These are phyloP conservation scores for Drosophila triauraria DNA, from an alignment of 1,140 invertebrate species.

Conservation along the genomic window DNA sequence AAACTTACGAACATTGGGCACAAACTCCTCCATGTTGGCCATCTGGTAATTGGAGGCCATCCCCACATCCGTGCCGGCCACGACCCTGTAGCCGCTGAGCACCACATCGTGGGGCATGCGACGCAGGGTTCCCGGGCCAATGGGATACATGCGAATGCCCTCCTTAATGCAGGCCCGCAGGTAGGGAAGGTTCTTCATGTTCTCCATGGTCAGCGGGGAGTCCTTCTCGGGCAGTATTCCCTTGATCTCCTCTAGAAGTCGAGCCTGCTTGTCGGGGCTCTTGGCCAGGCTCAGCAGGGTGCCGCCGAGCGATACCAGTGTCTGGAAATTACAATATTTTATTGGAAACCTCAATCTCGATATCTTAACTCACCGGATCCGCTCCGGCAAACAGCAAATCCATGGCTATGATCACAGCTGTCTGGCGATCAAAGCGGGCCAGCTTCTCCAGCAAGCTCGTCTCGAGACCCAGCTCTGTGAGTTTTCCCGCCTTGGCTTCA, in stretches of 20 bases:
- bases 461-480: constrained; percentile 46
- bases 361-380: constrained; percentile 67
- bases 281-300: constrained; percentile 86
- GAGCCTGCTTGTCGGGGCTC: constrained; percentile 88
- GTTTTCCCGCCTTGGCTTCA: constrained; percentile 30
- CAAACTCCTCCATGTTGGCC: constrained; percentile 85
- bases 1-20: constrained; percentile 86
- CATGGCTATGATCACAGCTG: constrained; percentile 82
- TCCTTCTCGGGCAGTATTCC: constrained; percentile 85
- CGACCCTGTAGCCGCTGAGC: constrained; percentile 87
- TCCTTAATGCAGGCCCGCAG: constrained; percentile 89
- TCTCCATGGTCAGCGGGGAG: constrained; percentile 86
- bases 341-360: accelerated
- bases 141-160: constrained; percentile 86
- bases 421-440: constrained; percentile 83
- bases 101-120: constrained; percentile 86
- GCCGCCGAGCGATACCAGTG: constrained; percentile 50
- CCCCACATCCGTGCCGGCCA: constrained; percentile 87
- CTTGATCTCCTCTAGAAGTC: constrained; percentile 88
- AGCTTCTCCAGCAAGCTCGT: constrained; percentile 81
- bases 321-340: neutral
- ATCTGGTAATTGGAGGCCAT: constrained; percentile 86
- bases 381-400: constrained; percentile 75
- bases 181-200: constrained; percentile 87
- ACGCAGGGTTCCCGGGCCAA: constrained; percentile 86